Conservation (phyloP, 2,888 invertebrate genomes). For the Zygogramma bicolorata region DNA sequence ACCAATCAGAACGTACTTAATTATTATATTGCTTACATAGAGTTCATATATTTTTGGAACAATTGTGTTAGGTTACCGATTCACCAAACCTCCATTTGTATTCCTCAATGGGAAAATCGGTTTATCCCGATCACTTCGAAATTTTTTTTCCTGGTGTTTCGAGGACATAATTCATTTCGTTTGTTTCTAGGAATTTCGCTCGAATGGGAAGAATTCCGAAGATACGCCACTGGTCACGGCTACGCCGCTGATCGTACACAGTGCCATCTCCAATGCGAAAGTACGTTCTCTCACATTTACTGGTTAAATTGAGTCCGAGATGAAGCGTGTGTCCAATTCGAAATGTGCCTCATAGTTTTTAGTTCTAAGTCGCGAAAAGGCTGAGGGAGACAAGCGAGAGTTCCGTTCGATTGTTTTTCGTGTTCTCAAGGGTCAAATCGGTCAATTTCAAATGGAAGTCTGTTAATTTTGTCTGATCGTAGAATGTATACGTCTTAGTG, state of each 20-base stretch:
- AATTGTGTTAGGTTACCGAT: no score
- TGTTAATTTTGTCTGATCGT: no score
- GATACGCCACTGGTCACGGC: slow-evolving; percentile 32
- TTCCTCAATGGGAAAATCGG: no score
- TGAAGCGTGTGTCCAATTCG: slow-evolving; percentile 48
- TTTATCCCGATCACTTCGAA: no score
- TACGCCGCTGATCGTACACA: slow-evolving; percentile 32
- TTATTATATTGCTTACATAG: no score
- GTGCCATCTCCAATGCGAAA: slow-evolving; percentile 38
- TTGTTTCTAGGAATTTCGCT: background rate
- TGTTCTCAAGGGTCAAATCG: no score
- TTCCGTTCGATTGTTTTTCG: background rate
- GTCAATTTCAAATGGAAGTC: no score
- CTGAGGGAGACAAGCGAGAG: background rate
- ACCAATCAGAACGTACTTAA: no score
- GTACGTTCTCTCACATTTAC: slow-evolving; percentile 60
- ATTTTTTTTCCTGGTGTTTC: no score
- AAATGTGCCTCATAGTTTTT: slow-evolving; percentile 42
- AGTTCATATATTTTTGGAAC: no score
- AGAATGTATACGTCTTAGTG: no score
- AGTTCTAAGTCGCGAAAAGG: slow-evolving; percentile 22
- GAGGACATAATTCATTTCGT: slow-evolving; percentile 19
- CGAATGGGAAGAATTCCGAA: background rate
- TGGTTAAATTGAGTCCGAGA: slow-evolving; percentile 61
- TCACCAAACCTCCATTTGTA: no score